Evolutionary conservation across 1,140 invertebrate genomes (phyloP), one percentile per base, ranked within the genome.

Genomic region (Hycleus phaleratus): DNA sequence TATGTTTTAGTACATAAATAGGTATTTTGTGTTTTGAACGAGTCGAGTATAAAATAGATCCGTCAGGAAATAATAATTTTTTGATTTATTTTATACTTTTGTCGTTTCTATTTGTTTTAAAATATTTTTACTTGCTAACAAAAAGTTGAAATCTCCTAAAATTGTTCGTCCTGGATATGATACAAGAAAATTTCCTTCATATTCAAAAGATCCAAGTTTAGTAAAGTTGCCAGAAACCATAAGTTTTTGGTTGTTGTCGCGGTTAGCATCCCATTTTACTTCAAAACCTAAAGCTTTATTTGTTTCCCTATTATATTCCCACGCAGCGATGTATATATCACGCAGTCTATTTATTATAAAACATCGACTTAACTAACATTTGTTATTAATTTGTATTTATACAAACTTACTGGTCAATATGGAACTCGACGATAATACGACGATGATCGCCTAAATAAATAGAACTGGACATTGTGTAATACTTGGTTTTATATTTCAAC

Each of bases 241-340:
- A 8, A 88, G 69, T 67, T 85, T 85, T 64, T 87, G 79, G 42
- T 81, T 81, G 0, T 87, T 87, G 76, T 91, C 86, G 7, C 89
- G 77, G 72, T 89, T 90, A 0, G 86, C 86, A 66, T 91, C 87
- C 88, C 88, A 91, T 63, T 88, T 88, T 0, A 91, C 66, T 56
- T 86, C 85, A 0, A 86, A 70, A 0, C 81, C 84, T 3, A 83
- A 73, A 49, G 83, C 81, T 65, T 87, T 86, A 11, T 79, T 78
- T 12, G 73, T 67, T 0, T 75, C 68, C 24, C 79, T 78, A 56
- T 82, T 79, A 4, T 81, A 73, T 0, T 81, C 78, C 26, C 79
- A 81, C 48, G 84, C 71, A 1, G 79, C 78, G 11, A 90, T 66
- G 58, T 85, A 82, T n/a, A 91, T 74, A 68, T 91, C 88, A 45